Conservation (phyloP, 2,797 vertebrate species). For the Thunnus albacares region DNA sequence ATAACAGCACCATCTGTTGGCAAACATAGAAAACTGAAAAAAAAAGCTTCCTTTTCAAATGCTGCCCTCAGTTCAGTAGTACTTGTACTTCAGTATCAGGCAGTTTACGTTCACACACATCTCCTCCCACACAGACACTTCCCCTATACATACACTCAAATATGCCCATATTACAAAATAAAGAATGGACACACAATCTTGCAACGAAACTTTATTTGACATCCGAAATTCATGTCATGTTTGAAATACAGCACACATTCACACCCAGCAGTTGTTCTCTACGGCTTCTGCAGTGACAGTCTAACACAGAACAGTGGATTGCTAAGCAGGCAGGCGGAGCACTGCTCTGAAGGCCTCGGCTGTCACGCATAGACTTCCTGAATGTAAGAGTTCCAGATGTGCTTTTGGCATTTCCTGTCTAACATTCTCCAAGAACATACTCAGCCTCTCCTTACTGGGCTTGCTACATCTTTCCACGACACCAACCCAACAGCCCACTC, state of each 20-base stretch:
- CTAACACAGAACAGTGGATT: conserved; percentile 51
- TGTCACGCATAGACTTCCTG: conserved; percentile 86
- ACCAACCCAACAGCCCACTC: conserved; percentile 53
- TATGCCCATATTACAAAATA: neutral
- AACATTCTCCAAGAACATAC: conserved; percentile 84
- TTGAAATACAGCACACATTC: conserved; percentile 19
- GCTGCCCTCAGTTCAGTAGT: neutral
- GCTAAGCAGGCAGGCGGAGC: conserved; percentile 59
- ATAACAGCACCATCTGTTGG: conserved; percentile 82
- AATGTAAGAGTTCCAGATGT: conserved; percentile 88
- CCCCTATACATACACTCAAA: neutral
- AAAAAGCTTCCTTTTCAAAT: neutral
- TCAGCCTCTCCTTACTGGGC: conserved; percentile 77
- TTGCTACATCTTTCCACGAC: conserved; percentile 73
- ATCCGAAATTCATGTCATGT: conserved; percentile 6
- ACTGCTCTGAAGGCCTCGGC: conserved; percentile 66
- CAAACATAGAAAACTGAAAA: conserved; percentile 25
- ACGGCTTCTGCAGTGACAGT: conserved; percentile 48
- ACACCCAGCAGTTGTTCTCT: conserved; percentile 35
- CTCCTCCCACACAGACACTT: neutral
- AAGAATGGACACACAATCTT: conserved; percentile 21
- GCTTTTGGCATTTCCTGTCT: conserved; percentile 86
- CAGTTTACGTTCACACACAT: conserved; percentile 3
- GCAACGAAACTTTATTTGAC: conserved; percentile 52
- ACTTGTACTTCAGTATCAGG: neutral